Percentiles rank a stretch among this genome's conserved stretches.
These are phyloP conservation scores for Peribatodes rhomboidaria DNA, from an alignment of 2,888 invertebrate species.

Conservation along the genomic window DNA sequence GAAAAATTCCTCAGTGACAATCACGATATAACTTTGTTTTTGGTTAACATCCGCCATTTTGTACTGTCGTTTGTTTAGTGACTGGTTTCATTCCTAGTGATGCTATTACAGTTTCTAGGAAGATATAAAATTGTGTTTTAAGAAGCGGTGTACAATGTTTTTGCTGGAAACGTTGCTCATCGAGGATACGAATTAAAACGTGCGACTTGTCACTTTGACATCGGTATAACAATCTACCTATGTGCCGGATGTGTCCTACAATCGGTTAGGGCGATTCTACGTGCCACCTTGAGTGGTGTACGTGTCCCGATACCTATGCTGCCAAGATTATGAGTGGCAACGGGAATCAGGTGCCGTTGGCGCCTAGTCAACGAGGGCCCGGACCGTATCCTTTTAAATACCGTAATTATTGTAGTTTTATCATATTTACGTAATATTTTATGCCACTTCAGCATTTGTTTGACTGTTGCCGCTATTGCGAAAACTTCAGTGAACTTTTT, in stretches of 20 bases:
- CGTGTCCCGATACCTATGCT: conserved; percentile 87
- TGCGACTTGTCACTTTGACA: conserved; percentile 81
- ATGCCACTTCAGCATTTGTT: conserved; percentile 76
- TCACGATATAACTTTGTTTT: conserved; percentile 79
- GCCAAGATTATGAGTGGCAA: conserved; percentile 88
- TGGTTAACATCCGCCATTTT: conserved; percentile 87
- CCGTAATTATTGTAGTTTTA: conserved; percentile 59
- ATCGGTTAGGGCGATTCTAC: conserved; percentile 84
- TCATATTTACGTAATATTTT: conserved; percentile 81
- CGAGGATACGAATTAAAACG: conserved; percentile 74
- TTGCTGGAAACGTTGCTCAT: conserved; percentile 78
- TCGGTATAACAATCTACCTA: conserved; percentile 76
- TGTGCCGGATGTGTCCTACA: conserved; percentile 86
- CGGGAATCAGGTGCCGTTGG: conserved; percentile 88
- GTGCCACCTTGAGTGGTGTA: conserved; percentile 88
- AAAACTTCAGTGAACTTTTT: conserved; percentile 52
- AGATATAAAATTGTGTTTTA: conserved; percentile 75
- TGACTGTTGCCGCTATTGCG: conserved; percentile 70
- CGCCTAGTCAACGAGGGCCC: conserved; percentile 86
- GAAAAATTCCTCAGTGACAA: conserved; percentile 72
- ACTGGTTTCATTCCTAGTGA: conserved; percentile 79
- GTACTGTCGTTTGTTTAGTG: conserved; percentile 87
- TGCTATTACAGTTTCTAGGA: conserved; percentile 74
- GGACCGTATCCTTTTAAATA: conserved; percentile 87
- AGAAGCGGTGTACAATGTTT: conserved; percentile 82